These are phyloP conservation scores for Aphyosemion australe DNA, from an alignment of 2,113 vertebrate genomes.

Conservation along the genomic window DNA sequence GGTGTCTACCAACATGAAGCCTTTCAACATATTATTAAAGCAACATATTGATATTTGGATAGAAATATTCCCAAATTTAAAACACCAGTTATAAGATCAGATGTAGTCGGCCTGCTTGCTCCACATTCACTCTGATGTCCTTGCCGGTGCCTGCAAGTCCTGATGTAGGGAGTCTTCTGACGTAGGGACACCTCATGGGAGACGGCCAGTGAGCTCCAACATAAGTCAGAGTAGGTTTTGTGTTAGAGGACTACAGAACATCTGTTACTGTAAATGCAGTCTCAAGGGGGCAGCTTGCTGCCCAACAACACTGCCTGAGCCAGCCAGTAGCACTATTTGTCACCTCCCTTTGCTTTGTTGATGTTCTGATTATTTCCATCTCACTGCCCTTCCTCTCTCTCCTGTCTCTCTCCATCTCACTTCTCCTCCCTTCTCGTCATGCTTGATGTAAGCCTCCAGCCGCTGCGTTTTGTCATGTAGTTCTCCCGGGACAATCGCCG, in stretches of 20 bases:
- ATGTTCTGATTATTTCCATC: constrained; percentile 42
- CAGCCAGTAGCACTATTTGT: constrained; percentile 25
- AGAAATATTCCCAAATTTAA: no score
- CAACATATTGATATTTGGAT: no score
- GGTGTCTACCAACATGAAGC: no score
- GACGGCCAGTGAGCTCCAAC: not conserved
- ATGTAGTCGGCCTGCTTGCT: not conserved
- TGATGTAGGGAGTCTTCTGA: not conserved
- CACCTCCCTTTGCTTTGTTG: constrained; percentile 37
- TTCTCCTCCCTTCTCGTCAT: constrained; percentile 21
- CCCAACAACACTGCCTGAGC: constrained; percentile 40
- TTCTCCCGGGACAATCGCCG: constrained; percentile 35
- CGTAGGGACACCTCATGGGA: not conserved
- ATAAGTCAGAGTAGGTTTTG: constrained; percentile 4
- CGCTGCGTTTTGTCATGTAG: constrained; percentile 40
- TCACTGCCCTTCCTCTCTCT: not conserved
- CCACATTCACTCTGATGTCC: not conserved
- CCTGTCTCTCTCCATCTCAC: constrained; percentile 3
- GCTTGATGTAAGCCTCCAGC: constrained; percentile 11
- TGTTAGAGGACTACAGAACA: constrained; percentile 7
- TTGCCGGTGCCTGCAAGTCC: no score
- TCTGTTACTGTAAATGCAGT: constrained; percentile 27
- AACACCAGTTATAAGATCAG: not conserved
- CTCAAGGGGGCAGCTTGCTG: constrained; percentile 12
- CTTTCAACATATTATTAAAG: no score